Percentiles rank a stretch among this genome's conserved stretches.
Conservation (phyloP, 2,888 invertebrate species). For the Plebejus anna region DNA sequence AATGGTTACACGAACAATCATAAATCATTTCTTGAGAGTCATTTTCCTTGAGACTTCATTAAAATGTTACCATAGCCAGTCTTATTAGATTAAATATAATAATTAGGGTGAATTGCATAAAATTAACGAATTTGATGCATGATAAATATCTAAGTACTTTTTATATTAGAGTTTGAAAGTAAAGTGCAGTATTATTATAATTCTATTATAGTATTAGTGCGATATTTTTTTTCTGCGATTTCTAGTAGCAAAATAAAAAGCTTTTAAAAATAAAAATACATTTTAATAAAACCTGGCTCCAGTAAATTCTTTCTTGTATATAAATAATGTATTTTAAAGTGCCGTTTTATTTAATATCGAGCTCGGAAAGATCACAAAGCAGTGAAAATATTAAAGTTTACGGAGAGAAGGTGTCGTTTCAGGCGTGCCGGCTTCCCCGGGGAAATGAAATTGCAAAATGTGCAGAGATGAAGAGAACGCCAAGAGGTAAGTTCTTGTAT, state of each 20-base stretch:
- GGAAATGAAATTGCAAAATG: constrained; percentile 75
- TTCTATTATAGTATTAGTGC: neutral
- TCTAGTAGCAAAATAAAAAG: neutral
- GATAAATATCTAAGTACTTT: neutral
- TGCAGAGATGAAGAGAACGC: constrained; percentile 44
- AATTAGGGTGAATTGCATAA: no score
- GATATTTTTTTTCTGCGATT: neutral
- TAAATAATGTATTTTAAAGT: constrained; percentile 40
- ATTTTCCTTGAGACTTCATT: neutral
- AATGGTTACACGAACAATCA: neutral
- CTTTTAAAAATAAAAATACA: neutral
- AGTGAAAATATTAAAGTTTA: constrained; percentile 58
- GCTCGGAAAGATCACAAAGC: constrained; percentile 51
- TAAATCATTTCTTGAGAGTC: neutral
- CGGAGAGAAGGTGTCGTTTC: constrained; percentile 60
- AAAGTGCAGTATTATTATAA: neutral
- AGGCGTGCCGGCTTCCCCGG: constrained; percentile 53
- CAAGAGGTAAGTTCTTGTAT: constrained; percentile 18
- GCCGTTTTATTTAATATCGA: constrained; percentile 40
- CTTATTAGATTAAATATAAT: no score
- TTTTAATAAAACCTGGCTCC: neutral
- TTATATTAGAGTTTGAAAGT: neutral
- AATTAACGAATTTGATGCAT: no score
- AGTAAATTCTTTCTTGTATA: neutral
- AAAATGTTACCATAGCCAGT: neutral